Percentiles rank a stretch among this genome's conserved stretches.
Conservation (phyloP, 2,888 invertebrate species). For the Acleris emargana region DNA sequence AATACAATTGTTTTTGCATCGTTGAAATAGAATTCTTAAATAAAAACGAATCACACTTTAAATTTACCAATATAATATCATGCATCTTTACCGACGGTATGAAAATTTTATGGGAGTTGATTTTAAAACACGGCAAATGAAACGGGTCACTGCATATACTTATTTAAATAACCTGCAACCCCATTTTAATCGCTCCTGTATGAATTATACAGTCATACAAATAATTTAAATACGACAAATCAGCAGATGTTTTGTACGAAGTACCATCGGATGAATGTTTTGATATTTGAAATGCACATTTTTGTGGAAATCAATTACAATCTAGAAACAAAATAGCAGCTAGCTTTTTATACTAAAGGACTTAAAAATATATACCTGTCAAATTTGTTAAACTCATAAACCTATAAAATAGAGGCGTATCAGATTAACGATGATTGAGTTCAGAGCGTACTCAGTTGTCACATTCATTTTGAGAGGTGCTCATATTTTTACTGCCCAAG, state of each 20-base stretch:
- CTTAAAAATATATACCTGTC: neutral
- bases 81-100: too few species aligned
- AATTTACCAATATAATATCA: too few species aligned
- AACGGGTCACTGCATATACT: too few species aligned
- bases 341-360: neutral
- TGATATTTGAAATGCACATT: neutral
- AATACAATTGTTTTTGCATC: too few species aligned
- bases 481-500: constrained; percentile 57
- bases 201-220: too few species aligned
- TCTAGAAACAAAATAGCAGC: neutral
- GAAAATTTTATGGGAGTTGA: neutral
- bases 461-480: constrained; percentile 46
- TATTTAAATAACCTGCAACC: too few species aligned
- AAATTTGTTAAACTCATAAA: constrained; percentile 3
- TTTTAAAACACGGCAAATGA: neutral
- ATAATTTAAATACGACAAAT: too few species aligned
- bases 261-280: neutral
- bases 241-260: too few species aligned
- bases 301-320: neutral
- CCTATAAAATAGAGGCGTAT: constrained; percentile 42
- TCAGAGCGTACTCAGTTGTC: constrained; percentile 53
- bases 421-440: constrained; percentile 68
- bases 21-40: too few species aligned
- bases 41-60: too few species aligned
- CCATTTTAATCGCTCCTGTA: too few species aligned